Evolutionary conservation across 2,113 vertebrate species (phyloP), one percentile per base, ranked within the genome.

Genomic region (Cavia porcellus): DNA sequence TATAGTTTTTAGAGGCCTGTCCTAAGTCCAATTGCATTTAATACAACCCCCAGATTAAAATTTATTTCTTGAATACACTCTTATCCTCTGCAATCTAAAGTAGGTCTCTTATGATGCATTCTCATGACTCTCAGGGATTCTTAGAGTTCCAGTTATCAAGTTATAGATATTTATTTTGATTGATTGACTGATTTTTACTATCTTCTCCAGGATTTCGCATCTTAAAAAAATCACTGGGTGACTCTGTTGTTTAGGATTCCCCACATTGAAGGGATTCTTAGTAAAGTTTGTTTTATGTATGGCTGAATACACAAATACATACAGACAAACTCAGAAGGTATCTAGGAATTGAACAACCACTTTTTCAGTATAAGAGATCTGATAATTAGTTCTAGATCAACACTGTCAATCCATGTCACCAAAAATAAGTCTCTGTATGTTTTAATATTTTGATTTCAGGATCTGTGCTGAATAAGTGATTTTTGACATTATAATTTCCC

Each of bases 401-500:
- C 12, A 30, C 13, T 84, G 74, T 92, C 45, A 87, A 22, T 74
- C 38, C 7, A n/a, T 57, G 30, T 86, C 19, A 77, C 35, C 42
- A 74, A 74, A 96, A 97, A 38, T 83, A 59, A 92, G 20, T 38
- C 25, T 75, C 52, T n/a, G 3, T 68, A 62, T 77, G 10, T 90
- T 24, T 96, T 88, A 45, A 61, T 90, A 92, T 79, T 89, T 94
- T 86, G 93, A 89, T 4, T 7, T 24, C 8, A 66, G 15, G 4
- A 12, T 94, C 89, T 61, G 7, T 61, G 86, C 28, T 86, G 90
- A 92, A 28, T 93, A 59, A 82, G 50, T 92, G n/a, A 30, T 90
- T 97, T 85, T 80, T 38, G 94, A 55, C 24, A 85, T 88, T 66
- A n/a, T 70, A 92, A 89, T 47, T 24, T 13, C 45, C 35, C 3